Percentiles rank a stretch among this genome's conserved stretches.
Evolutionary conservation across 2,888 invertebrate genomes (phyloP).

Genomic region (Meganola albula): DNA sequence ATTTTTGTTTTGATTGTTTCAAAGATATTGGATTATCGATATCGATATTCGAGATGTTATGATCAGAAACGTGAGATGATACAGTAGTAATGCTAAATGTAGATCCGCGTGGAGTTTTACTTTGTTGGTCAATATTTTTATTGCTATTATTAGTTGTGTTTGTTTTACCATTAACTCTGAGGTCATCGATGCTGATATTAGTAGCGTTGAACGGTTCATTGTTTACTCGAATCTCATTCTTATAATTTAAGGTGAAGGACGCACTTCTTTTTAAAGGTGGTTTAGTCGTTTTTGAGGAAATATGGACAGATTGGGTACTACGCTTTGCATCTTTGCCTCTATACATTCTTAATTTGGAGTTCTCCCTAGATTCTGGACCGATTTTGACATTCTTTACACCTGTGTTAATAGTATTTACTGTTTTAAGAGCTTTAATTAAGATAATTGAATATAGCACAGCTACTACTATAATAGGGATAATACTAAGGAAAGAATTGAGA

Average conservation of each 20-base stretch:
- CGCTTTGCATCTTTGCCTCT: constrained; percentile 38
- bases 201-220: constrained; percentile 21
- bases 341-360: constrained; percentile 50
- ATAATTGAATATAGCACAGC: constrained; percentile 77
- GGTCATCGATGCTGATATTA: constrained; percentile 51
- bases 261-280: constrained; percentile 40
- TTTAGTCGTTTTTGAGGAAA: too few species aligned
- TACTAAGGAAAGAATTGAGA: constrained; percentile 74
- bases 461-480: constrained; percentile 67
- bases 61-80: constrained; percentile 34
- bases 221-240: constrained; percentile 13
- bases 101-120: constrained; percentile 35
- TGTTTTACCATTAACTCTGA: constrained; percentile 27
- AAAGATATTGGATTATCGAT: constrained; percentile 19
- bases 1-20: constrained; percentile 21
- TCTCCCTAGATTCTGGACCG: constrained; percentile 24
- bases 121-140: constrained; percentile 20
- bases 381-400: constrained; percentile 38
- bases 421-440: constrained; percentile 75
- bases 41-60: constrained; percentile 25
- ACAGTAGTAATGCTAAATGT: constrained; percentile 48
- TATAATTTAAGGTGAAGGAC: constrained; percentile 39
- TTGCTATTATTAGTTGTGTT: constrained; percentile 16
- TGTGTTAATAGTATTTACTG: constrained; percentile 46
- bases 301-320: constrained; percentile 29